Conservation (phyloP, 2,113 vertebrate species). For the Theristicus caerulescens region DNA sequence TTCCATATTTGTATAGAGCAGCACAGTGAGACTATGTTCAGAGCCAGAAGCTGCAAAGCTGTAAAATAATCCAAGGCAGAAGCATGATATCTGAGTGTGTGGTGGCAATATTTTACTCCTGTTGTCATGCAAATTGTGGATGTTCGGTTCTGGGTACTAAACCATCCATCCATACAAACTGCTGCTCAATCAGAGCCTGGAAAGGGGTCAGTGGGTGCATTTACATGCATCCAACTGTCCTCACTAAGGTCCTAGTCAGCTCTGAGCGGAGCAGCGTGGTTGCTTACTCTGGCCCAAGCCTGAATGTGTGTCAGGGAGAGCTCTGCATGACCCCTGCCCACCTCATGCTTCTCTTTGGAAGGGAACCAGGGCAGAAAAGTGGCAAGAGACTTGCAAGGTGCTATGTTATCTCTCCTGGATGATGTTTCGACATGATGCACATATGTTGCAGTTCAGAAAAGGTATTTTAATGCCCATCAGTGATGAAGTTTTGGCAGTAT, state of each 20-base stretch:
- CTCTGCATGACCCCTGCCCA: neutral
- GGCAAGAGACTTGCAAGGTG: neutral
- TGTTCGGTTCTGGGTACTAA: neutral
- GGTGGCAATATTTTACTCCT: neutral
- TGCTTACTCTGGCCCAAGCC: neutral
- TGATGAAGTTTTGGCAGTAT: neutral
- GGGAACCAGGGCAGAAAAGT: neutral
- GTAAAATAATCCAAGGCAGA: neutral
- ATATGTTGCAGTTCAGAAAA: neutral
- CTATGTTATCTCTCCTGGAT: neutral
- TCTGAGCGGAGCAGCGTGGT: rapidly evolving
- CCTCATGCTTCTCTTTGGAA: rapidly evolving
- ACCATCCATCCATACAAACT: neutral
- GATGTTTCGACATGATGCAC: neutral
- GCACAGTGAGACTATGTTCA: neutral
- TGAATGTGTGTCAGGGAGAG: neutral
- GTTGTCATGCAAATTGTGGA: neutral
- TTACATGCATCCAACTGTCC: neutral
- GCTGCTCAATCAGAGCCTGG: neutral
- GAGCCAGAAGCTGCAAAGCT: neutral
- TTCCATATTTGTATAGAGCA: neutral
- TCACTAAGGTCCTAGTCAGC: neutral
- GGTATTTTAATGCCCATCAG: neutral
- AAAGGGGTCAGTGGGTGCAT: rapidly evolving
- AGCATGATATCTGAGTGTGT: neutral